Evolutionary conservation across 2,113 vertebrate species (phyloP).

Genomic region (Ranitomeya variabilis): DNA sequence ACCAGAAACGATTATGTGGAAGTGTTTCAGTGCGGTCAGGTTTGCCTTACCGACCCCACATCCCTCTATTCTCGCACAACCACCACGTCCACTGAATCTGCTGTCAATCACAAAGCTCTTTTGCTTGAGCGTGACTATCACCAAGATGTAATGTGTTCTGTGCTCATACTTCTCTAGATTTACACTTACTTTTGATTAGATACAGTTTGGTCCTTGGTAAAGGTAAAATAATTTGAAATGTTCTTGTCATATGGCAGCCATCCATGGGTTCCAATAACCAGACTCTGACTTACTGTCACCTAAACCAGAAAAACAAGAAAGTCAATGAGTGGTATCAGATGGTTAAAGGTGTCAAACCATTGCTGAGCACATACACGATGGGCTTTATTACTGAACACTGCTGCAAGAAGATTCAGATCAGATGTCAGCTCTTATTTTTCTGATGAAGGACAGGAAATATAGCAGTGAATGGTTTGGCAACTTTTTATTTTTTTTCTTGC

Average conservation of each 20-base stretch:
- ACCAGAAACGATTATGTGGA: too few relatives aligned
- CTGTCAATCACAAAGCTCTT: too few relatives aligned
- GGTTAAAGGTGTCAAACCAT: neutral
- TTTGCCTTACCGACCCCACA: too few relatives aligned
- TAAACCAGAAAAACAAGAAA: constrained; percentile 63
- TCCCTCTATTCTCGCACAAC: too few relatives aligned
- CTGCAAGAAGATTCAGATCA: neutral
- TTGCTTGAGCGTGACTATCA: too few relatives aligned
- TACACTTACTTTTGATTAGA: constrained; percentile 89
- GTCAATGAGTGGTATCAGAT: neutral
- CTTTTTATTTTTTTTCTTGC: too few relatives aligned
- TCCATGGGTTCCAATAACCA: constrained; percentile 88
- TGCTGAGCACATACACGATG: neutral
- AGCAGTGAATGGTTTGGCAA: too few relatives aligned
- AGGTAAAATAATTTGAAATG: constrained; percentile 98
- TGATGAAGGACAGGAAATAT: too few relatives aligned
- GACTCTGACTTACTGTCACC: constrained; percentile 88
- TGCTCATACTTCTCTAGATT: neutral
- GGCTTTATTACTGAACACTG: neutral
- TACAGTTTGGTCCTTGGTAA: constrained; percentile 93
- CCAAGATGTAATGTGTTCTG: too few relatives aligned
- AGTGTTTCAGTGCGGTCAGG: too few relatives aligned
- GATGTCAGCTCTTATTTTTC: too few relatives aligned
- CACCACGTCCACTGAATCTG: too few relatives aligned
- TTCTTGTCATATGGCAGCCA: constrained; percentile 96